A percentile compares a stretch with the other conserved stretches of the same genome.
Conservation (phyloP, 2,797 vertebrate species). For the Tenualosa thibaudeaui region DNA sequence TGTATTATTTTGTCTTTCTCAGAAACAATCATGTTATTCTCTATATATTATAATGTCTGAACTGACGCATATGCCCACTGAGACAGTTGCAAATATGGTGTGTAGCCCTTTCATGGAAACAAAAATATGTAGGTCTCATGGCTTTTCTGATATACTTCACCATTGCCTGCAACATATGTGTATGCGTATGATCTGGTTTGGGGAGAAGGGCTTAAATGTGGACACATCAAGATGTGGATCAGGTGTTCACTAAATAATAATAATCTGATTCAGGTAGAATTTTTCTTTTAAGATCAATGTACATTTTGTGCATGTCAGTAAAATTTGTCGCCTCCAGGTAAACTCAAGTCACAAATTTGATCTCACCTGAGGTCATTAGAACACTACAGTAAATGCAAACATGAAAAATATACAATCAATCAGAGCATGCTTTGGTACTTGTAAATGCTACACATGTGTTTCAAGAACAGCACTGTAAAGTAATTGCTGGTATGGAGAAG, state of each 20-base stretch:
- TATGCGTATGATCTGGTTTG: neutral
- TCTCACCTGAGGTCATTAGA: neutral
- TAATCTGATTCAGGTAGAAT: neutral
- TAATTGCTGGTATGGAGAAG: neutral
- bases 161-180: slow-evolving; percentile 2
- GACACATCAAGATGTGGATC: neutral
- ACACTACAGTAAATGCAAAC: neutral
- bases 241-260: neutral
- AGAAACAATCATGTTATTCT: neutral
- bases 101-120: slow-evolving; percentile 7
- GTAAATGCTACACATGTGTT: slow-evolving; percentile 13
- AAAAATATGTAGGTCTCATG: neutral
- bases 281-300: neutral
- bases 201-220: neutral
- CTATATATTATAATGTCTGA: neutral
- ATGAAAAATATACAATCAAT: slow-evolving; percentile 11
- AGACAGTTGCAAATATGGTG: slow-evolving; percentile 17
- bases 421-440: slow-evolving; percentile 23
- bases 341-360: neutral
- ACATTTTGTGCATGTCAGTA: neutral
- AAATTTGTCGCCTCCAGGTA: neutral
- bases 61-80: neutral
- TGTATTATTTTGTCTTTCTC: neutral
- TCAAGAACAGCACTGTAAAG: slow-evolving; percentile 5
- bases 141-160: neutral